Base-by-base conservation (phyloP, 2,888 invertebrate genomes). In the Peribatodes rhomboidaria region DNA sequence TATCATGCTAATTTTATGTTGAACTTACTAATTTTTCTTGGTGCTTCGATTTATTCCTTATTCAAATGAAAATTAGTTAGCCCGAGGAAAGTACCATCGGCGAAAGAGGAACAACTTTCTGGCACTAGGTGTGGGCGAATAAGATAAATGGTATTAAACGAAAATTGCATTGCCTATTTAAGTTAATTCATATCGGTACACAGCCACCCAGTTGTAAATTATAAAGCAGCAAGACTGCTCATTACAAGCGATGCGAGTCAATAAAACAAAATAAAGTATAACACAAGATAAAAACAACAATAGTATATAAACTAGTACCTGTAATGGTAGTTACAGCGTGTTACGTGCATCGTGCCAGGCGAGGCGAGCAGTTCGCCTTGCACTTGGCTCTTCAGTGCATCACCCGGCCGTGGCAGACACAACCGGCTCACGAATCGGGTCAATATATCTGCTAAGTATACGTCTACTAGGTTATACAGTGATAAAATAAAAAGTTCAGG, bases 321-420 rank as follows among this genome's bases (percentile, higher is more conserved):
- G n/a, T n/a, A n/a, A n/a, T n/a, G n/a, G 67, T 76, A 78, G 79
- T 87, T 87, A 88, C 82, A 82, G 72, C 75, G 79, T 84, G 85
- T 89, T 87, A 90, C 87, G 87, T 86, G 71, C 50, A 14, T 89
- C 87, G 87, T 86, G 71, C 50, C 8, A 18, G 50, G 47, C 47
- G 61, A 35, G 27, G 52, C 47, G 71, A 82, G 85, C 75, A 70
- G 86, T 82, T 87, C 76, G 74, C 87, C 86, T 88, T 87, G 87
- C 88, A 83, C 88, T 88, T 88, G 87, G 82, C 69, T 60, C 56
- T 65, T 60, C 65, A 55, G 65, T 49, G 59, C 65, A 65, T 60
- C 56, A 60, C 18, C 55, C 59, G 59, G 9, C 49, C 60, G 53
- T 41, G 57, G 61, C 33, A n/a, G 56, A 52, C 22, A 46, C 41